Evolutionary conservation across 2,888 invertebrate genomes (phyloP).

Genomic region (Willowsia nigromaculata): DNA sequence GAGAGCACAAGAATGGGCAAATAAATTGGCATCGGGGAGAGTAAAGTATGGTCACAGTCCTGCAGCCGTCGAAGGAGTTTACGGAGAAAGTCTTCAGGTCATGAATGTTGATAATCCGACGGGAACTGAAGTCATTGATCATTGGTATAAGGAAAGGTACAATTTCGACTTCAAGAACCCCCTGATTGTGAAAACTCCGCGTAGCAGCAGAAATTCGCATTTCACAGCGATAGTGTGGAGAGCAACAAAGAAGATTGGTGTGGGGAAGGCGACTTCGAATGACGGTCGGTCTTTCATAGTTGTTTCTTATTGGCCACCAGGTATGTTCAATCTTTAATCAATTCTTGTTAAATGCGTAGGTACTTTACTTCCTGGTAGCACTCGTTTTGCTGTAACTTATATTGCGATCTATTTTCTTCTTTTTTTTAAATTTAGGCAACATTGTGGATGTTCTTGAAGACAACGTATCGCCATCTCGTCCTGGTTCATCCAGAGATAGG

Average conservation of each 20-base stretch:
- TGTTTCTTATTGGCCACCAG: slow-evolving; percentile 49
- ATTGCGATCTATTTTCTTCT: too few species aligned
- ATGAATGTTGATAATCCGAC: slow-evolving; percentile 8
- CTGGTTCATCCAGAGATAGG: not conserved
- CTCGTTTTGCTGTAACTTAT: too few species aligned
- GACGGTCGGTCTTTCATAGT: slow-evolving; percentile 70
- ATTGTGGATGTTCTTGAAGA: slow-evolving; percentile 61
- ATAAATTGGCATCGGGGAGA: slow-evolving; percentile 48
- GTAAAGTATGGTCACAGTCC: slow-evolving; percentile 47
- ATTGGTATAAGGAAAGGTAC: slow-evolving; percentile 65
- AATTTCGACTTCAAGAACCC: slow-evolving; percentile 66
- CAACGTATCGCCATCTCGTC: slow-evolving; percentile 61
- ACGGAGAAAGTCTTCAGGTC: slow-evolving; percentile 64
- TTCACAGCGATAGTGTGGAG: slow-evolving; percentile 70
- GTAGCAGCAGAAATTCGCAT: slow-evolving; percentile 45
- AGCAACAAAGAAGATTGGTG: slow-evolving; percentile 55
- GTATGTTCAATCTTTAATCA: slow-evolving; percentile 19
- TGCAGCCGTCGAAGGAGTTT: slow-evolving; percentile 51
- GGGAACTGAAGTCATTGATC: slow-evolving; percentile 45
- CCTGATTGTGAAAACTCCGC: not conserved
- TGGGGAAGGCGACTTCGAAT: slow-evolving; percentile 62
- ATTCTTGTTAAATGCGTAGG: too few species aligned
- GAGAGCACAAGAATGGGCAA: slow-evolving; percentile 61
- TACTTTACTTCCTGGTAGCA: too few species aligned
- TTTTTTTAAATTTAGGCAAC: slow-evolving; percentile 52